Evolutionary conservation across 2,113 vertebrate genomes (phyloP).

Genomic region (Engraulis encrasicolus): DNA sequence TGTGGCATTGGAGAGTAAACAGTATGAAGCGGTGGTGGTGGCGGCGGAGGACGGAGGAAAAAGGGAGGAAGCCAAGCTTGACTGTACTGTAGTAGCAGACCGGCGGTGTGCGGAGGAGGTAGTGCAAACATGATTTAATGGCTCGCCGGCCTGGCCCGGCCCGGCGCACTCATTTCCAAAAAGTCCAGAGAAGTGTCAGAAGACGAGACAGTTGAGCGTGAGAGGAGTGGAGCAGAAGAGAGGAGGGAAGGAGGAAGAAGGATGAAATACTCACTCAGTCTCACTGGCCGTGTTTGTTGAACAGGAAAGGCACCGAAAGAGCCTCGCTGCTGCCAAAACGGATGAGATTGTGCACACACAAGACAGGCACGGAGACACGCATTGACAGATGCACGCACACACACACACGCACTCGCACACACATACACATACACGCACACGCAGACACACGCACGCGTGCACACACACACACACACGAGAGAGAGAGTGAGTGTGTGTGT

Average conservation of each 20-base stretch:
- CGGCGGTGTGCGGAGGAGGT: constrained; percentile 18
- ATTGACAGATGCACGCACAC: background rate
- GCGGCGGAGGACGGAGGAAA: too few relatives aligned
- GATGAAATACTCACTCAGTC: background rate
- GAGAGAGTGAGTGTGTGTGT: background rate
- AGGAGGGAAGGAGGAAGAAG: too few relatives aligned
- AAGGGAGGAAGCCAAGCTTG: background rate
- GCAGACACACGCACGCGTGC: too few relatives aligned
- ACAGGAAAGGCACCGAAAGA: background rate
- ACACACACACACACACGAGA: background rate
- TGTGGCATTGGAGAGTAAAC: constrained; percentile 23
- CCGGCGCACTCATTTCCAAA: constrained; percentile 7
- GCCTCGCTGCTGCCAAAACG: constrained; percentile 7
- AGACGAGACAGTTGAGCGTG: background rate
- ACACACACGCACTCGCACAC: background rate
- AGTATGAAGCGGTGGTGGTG: background rate
- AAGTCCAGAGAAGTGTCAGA: constrained; percentile 30
- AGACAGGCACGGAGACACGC: background rate
- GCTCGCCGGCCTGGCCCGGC: background rate
- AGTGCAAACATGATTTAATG: constrained; percentile 14
- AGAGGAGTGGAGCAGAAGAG: too few relatives aligned
- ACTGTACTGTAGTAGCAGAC: too few relatives aligned
- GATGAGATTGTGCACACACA: background rate
- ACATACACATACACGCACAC: too few relatives aligned
- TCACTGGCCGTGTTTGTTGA: constrained; percentile 32